A percentile compares a stretch with the other conserved stretches of the same genome.
These are phyloP conservation scores for Pipistrellus pipistrellus DNA, from an alignment of 2,797 vertebrate species.

Conservation along the genomic window DNA sequence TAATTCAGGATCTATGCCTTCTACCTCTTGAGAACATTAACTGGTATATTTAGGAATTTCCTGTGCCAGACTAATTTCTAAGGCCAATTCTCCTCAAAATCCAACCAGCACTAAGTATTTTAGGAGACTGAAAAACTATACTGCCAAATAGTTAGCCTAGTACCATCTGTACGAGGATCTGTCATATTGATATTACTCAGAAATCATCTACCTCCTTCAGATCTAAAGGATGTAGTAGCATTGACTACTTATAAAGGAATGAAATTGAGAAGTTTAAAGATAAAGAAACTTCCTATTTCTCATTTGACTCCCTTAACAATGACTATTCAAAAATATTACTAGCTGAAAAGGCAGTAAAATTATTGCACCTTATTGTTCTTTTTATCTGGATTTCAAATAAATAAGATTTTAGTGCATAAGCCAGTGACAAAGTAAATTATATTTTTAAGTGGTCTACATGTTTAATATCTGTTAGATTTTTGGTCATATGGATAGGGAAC, in stretches of 20 bases:
- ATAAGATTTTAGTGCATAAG: constrained; percentile 4
- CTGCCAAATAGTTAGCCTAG: background rate
- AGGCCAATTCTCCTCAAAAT: constrained; percentile 47
- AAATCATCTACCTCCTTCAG: background rate
- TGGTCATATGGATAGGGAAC: background rate
- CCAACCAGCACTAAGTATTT: constrained; percentile 47
- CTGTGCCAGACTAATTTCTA: constrained; percentile 20
- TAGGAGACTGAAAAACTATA: constrained; percentile 52
- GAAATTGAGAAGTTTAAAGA: constrained; percentile 51
- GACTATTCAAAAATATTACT: constrained; percentile 65
- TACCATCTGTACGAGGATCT: constrained; percentile 29
- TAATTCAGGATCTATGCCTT: constrained; percentile 48
- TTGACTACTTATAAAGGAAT: constrained; percentile 54
- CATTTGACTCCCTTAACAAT: background rate
- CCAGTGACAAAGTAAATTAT: constrained; percentile 6
- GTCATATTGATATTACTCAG: constrained; percentile 10
- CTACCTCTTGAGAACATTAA: constrained; percentile 64
- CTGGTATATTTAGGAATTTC: constrained; percentile 36
- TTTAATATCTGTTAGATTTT: constrained; percentile 54
- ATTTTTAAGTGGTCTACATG: constrained; percentile 45
- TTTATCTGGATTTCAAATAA: constrained; percentile 58
- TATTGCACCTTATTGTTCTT: constrained; percentile 15
- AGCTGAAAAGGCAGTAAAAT: constrained; percentile 58
- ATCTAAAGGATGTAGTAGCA: constrained; percentile 39
- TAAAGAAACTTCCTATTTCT: constrained; percentile 61